Base-by-base conservation (phyloP, 2,113 vertebrate species). In the Stegastes partitus region DNA sequence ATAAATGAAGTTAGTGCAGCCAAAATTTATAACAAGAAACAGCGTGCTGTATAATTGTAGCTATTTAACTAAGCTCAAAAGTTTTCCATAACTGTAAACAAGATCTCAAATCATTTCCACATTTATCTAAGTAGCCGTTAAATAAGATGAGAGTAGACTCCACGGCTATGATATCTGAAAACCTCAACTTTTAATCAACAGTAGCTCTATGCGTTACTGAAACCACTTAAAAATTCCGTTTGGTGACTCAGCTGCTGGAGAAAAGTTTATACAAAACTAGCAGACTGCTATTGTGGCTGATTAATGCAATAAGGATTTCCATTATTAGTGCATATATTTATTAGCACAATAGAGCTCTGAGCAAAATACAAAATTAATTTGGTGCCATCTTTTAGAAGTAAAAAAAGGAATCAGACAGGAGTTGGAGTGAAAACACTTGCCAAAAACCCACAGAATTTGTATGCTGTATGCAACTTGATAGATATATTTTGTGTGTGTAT, bases 291-390 rank as follows among this genome's bases (percentile, higher is more conserved):
- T 39, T 78, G 55, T 63, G 34, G 28, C 58, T 70, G 34, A 74
- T 77, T 68, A 79, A 81, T 49, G 21, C 56, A 56, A 23, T 72
- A 64, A 66, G 56, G 19, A 15, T 49, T 59, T 54, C 71, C 28
- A 74, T 75, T 81, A 62, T 77, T 49, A 54, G 19, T 21, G 31
- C 15, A 8, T 53, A 26, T 67, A 3, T 19, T 59, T 66, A n/a
- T n/a, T 34, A 50, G 11, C 55, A n/a, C 25, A 68, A 18, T 26
- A 5, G 47, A 42, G 22, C 31, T 49, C 37, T 0, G 1, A 53
- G 34, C 18, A 9, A 55, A 68, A 62, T 54, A 34, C 21, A 69
- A 45, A 62, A 42, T 42, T 28, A 11, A 54, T 61, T 22, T 68
- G 21, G n/a, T 57, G n/a, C n/a, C 10, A 51, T 71, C 55, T 65